Percentiles rank a stretch among this genome's conserved stretches.
Evolutionary conservation across 2,113 vertebrate species (phyloP).

Genomic region (Tautogolabrus adspersus): DNA sequence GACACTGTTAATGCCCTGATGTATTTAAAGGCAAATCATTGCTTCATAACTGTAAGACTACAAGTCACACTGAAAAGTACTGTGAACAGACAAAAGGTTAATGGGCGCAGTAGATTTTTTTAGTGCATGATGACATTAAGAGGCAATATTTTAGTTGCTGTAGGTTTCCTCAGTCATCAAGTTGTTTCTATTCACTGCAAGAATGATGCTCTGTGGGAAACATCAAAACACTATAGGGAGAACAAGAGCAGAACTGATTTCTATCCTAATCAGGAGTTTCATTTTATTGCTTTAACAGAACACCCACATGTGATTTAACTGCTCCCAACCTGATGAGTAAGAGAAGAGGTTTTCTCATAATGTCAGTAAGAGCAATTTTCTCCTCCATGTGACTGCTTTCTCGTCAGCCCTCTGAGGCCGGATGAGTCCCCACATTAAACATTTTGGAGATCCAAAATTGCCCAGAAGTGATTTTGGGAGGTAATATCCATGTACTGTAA

Average conservation of each 20-base stretch:
- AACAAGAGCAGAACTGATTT: slow-evolving; percentile 1
- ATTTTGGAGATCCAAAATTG: background rate
- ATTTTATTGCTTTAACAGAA: slow-evolving; percentile 21
- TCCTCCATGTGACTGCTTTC: slow-evolving; percentile 15
- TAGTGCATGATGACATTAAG: slow-evolving; percentile 39
- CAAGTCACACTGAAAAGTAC: background rate
- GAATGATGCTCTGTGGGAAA: background rate
- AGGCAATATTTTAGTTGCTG: slow-evolving; percentile 20
- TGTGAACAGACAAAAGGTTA: slow-evolving; percentile 9
- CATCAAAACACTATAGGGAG: background rate
- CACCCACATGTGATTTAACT: slow-evolving; percentile 23
- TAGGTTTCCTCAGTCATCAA: slow-evolving; percentile 26
- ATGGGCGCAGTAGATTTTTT: slow-evolving; percentile 1
- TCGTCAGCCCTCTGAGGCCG: background rate
- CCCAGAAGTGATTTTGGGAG: background rate
- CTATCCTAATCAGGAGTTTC: slow-evolving; percentile 5
- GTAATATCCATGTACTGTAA: background rate
- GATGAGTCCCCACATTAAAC: background rate
- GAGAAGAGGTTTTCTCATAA: too few species aligned
- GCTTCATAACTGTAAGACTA: slow-evolving; percentile 3
- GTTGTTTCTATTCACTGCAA: slow-evolving; percentile 8
- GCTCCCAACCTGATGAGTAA: slow-evolving; percentile 19
- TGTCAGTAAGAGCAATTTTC: background rate
- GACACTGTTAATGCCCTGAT: background rate
- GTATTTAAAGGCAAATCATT: background rate